These are phyloP conservation scores for Lapara coniferarum DNA, from an alignment of 2,888 invertebrate genomes.

Conservation along the genomic window DNA sequence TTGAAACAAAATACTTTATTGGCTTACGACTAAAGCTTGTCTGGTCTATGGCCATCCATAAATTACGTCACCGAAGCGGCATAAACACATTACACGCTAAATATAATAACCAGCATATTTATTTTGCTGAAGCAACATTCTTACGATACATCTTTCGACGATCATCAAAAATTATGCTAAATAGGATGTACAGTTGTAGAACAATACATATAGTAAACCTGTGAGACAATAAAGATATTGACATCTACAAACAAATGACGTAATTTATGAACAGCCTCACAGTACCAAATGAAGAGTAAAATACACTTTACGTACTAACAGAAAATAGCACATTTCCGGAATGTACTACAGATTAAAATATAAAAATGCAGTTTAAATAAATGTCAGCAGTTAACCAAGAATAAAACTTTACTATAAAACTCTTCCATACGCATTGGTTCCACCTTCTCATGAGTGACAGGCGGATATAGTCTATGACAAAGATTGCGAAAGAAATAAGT, in stretches of 20 bases:
- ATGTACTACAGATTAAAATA: slow-evolving; percentile 19
- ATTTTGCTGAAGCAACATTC: no score
- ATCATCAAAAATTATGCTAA: no score
- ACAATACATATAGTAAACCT: no score
- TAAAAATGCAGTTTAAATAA: slow-evolving; percentile 2
- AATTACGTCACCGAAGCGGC: neutral
- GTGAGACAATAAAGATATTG: no score
- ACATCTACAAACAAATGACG: neutral
- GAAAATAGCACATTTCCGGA: slow-evolving; percentile 20
- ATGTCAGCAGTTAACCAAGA: neutral
- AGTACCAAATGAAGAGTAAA: neutral
- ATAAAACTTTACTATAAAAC: neutral
- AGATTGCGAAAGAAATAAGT: no score
- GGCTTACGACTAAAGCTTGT: slow-evolving; percentile 10
- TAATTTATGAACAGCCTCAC: neutral
- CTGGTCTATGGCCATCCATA: neutral
- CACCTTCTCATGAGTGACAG: no score
- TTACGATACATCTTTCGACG: no score
- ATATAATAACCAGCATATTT: neutral
- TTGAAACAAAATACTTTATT: slow-evolving; percentile 37
- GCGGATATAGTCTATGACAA: no score
- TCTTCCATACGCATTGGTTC: no score
- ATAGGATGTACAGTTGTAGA: no score
- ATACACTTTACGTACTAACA: neutral
- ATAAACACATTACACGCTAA: neutral